These are phyloP conservation scores for Orgyia antiqua DNA, from an alignment of 2,888 invertebrate species.

Conservation along the genomic window DNA sequence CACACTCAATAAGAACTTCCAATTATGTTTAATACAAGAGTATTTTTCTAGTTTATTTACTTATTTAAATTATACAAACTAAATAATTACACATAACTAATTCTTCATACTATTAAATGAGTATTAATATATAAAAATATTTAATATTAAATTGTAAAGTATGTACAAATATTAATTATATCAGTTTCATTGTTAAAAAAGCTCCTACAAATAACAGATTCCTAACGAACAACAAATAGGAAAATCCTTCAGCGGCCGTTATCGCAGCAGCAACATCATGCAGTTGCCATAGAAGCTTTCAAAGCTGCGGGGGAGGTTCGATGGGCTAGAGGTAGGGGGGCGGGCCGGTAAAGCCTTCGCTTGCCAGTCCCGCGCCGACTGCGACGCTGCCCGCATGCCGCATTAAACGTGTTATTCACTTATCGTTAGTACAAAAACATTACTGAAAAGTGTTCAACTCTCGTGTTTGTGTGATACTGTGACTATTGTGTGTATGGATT, in stretches of 20 bases:
- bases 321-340: conserved; percentile 46
- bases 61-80: no score
- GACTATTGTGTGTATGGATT: conserved; percentile 18
- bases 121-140: no score
- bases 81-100: no score
- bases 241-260: conserved; percentile 71
- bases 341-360: conserved; percentile 64
- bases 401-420: conserved; percentile 32
- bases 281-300: conserved; percentile 65
- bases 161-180: no score
- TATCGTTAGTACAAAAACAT: conserved; percentile 55
- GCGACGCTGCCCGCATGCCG: conserved; percentile 60
- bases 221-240: conserved; percentile 72
- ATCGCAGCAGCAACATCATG: conserved; percentile 72
- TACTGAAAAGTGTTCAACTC: conserved; percentile 51
- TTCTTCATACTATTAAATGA: no score
- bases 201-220: conserved; percentile 37
- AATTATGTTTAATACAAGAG: no score
- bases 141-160: no score
- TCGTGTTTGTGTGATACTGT: conserved; percentile 36
- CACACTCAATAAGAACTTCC: no score
- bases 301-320: conserved; percentile 58
- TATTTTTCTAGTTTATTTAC: no score
- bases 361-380: conserved; percentile 67
- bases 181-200: no score